Evolutionary conservation across 1,140 invertebrate species (phyloP).

Genomic region (Streblospio benedicti): DNA sequence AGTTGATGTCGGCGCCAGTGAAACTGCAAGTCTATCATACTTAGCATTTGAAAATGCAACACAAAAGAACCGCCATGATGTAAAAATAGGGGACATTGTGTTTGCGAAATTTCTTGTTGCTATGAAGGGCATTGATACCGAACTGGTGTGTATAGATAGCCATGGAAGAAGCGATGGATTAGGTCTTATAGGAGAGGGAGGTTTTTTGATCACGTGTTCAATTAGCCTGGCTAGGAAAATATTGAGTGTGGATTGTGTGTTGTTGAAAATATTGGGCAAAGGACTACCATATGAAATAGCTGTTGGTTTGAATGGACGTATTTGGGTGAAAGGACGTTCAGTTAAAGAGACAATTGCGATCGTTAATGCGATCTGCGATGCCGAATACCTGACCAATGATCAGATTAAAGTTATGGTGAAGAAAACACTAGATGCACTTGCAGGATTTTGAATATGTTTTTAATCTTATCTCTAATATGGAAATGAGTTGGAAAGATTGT

Average conservation of each 20-base stretch:
- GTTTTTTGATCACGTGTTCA: conserved; percentile 55
- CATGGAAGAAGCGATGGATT: conserved; percentile 71
- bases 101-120: conserved; percentile 76
- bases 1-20: conserved; percentile 60
- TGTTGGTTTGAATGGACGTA: conserved; percentile 83
- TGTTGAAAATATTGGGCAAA: conserved; percentile 66
- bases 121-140: conserved; percentile 84
- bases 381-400: too few species aligned
- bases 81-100: conserved; percentile 76
- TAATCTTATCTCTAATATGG: too few species aligned
- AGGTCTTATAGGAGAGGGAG: conserved; percentile 68
- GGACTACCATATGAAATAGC: conserved; percentile 77
- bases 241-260: conserved; percentile 62
- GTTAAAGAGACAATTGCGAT: conserved; percentile 67
- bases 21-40: conserved; percentile 74
- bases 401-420: too few species aligned
- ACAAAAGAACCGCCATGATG: conserved; percentile 85
- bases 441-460: too few species aligned
- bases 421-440: too few species aligned
- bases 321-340: conserved; percentile 77
- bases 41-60: conserved; percentile 85
- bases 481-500: too few species aligned
- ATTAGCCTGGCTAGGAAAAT: conserved; percentile 53
- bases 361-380: conserved; percentile 64
- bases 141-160: conserved; percentile 84